phyloP scores from a whole-genome alignment of 2,113 vertebrate species.

The Neoarius graeffei region DNA sequence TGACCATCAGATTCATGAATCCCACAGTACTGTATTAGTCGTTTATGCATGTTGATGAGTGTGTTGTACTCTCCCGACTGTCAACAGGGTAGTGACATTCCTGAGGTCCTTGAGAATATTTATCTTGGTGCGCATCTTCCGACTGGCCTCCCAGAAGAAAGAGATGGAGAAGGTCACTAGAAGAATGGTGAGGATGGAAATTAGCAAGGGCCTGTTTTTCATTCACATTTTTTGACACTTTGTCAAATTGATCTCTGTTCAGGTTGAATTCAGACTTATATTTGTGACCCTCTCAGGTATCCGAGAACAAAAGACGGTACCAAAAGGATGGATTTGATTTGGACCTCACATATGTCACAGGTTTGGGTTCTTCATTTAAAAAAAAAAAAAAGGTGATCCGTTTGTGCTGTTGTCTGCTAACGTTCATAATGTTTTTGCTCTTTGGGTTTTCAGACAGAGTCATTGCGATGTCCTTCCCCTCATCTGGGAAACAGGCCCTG shows the following conservation, averaged over 20 bases:
- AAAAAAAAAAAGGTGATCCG: neutral
- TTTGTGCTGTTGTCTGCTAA: neutral
- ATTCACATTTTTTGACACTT: neutral
- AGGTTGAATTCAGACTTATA: neutral
- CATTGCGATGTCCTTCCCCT: conserved; percentile 98
- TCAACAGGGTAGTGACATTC: conserved; percentile 76
- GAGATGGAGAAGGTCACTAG: conserved; percentile 86
- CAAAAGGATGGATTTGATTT: conserved; percentile 94
- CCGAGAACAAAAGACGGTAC: conserved; percentile 94
- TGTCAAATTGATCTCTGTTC: neutral
- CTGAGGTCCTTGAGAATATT: conserved; percentile 83
- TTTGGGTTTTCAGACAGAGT: conserved; percentile 78
- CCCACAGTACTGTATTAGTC: too few relatives aligned
- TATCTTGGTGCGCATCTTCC: conserved; percentile 86
- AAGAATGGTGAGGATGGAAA: conserved; percentile 81
- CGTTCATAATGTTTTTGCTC: conserved; percentile 24
- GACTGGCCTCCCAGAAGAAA: conserved; percentile 83
- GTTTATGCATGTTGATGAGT: neutral
- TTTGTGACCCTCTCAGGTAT: conserved; percentile 74
- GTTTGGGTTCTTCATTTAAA: conserved; percentile 63
- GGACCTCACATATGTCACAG: conserved; percentile 95
- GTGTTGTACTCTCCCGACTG: neutral
- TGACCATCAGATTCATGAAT: neutral
- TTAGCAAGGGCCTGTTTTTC: neutral
- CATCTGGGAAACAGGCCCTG: conserved; percentile 90